Base-by-base conservation (phyloP, 2,888 invertebrate species). In the Heliconius sara region DNA sequence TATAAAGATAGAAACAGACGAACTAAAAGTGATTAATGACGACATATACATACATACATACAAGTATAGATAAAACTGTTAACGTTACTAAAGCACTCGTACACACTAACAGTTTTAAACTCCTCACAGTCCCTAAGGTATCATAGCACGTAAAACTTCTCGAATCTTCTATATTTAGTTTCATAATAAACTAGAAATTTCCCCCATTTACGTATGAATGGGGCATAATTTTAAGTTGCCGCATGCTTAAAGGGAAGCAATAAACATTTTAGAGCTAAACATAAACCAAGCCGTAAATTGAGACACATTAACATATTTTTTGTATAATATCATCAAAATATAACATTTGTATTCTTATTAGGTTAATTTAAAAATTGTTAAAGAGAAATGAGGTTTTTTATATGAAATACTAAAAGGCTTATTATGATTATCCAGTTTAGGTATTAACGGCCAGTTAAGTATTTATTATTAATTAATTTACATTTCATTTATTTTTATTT, bases 161-260 rank as follows among this genome's bases (percentile, higher is more conserved):
- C 60, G 79, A 79, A 80, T 80, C 82, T 80, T 82, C 76, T 70
- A 79, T 80, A 78, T 81, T 80, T 74, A 68, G 80, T 81, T 80
- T 78, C 25, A 80, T 78, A 76, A 78, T 78, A 76, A 79, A 82
- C 79, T 80, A 81, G 81, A 81, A 82, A 81, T 81, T 81, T 82
- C 66, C 72, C 79, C 76, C 78, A 81, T 82, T 82, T 82, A 66
- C 80, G 78, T 76, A 79, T 75, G 76, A 81, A 81, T 78, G 78
- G 71, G 25, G 60, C 70, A 66, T 81, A 78, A 82, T 76, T 82
- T 81, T 70, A 82, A 79, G 63, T 74, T 76, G 63, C 70, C 30
- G 79, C 65, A 66, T 72, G 39, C 71, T 79, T 79, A 57, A 70
- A 63, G 67, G 34, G 52, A 76, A 34, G 67, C 34, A 67, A 34